A percentile compares a stretch with the other conserved stretches of the same genome.
Evolutionary conservation across 2,888 invertebrate genomes (phyloP).

Genomic region (Nemotelus pantherinus): DNA sequence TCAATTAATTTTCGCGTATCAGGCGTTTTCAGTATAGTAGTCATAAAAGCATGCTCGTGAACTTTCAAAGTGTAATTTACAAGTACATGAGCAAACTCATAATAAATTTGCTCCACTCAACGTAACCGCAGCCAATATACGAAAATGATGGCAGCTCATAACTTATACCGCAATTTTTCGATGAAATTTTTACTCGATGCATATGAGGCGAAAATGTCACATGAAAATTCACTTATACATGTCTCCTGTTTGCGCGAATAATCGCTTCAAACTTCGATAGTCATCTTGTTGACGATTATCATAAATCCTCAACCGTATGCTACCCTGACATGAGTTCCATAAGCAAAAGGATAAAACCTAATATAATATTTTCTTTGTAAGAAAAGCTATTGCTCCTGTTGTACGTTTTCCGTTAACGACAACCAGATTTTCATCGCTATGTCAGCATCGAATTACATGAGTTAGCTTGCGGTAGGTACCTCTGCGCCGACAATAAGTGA

Average conservation of each 20-base stretch:
- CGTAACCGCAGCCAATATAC: no score
- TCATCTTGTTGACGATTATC: constrained; percentile 20
- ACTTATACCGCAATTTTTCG: constrained; percentile 3
- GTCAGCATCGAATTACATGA: neutral
- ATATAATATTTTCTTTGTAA: constrained; percentile 4
- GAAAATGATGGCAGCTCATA: no score
- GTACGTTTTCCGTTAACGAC: no score
- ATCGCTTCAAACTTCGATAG: constrained; percentile 9
- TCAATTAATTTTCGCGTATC: no score
- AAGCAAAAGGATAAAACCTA: constrained; percentile 18
- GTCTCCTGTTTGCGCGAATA: neutral
- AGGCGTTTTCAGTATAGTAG: no score
- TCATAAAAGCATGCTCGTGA: no score
- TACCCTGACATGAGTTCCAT: constrained; percentile 1
- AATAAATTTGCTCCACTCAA: no score
- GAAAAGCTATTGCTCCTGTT: neutral
- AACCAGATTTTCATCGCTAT: neutral
- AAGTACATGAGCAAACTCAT: no score
- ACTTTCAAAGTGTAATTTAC: no score
- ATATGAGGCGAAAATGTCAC: neutral
- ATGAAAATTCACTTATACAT: constrained; percentile 15
- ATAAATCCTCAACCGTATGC: constrained; percentile 29
- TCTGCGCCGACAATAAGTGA: no score
- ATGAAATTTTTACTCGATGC: neutral
- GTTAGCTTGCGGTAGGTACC: neutral